Conservation (phyloP, 2,797 vertebrate genomes). For the Erethizon dorsatum region DNA sequence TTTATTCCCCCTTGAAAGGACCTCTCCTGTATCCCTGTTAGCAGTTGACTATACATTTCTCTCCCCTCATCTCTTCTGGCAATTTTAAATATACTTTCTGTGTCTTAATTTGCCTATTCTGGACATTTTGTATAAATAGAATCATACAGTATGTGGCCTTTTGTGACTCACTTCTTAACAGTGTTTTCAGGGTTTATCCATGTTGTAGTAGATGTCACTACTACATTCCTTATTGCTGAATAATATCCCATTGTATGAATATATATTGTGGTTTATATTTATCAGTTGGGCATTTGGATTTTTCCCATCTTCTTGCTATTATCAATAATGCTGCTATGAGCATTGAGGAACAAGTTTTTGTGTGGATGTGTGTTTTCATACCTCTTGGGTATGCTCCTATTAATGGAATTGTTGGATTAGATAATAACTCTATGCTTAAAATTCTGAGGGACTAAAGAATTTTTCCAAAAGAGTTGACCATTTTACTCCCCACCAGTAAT, state of each 20-base stretch:
- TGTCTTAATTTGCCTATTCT: background rate
- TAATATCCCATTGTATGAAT: background rate
- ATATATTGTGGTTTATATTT: background rate
- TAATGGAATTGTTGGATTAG: background rate
- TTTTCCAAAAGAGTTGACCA: background rate
- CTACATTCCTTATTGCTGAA: background rate
- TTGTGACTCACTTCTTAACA: background rate
- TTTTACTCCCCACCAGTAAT: background rate
- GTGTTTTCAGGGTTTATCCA: background rate
- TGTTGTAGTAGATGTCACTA: background rate
- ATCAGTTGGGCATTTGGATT: background rate
- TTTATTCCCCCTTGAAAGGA: background rate
- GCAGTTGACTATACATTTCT: background rate
- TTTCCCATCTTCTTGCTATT: background rate
- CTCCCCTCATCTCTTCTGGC: background rate
- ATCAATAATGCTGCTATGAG: background rate
- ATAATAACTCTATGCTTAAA: background rate
- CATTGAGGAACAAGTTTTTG: background rate
- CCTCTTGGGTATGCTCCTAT: background rate
- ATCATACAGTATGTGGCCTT: background rate
- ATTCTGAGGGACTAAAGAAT: background rate
- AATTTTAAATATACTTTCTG: background rate
- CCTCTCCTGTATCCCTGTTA: background rate
- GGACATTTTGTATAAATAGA: background rate
- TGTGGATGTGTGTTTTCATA: background rate